Base-by-base conservation (phyloP, 2,113 vertebrate genomes). In the Solea solea region DNA sequence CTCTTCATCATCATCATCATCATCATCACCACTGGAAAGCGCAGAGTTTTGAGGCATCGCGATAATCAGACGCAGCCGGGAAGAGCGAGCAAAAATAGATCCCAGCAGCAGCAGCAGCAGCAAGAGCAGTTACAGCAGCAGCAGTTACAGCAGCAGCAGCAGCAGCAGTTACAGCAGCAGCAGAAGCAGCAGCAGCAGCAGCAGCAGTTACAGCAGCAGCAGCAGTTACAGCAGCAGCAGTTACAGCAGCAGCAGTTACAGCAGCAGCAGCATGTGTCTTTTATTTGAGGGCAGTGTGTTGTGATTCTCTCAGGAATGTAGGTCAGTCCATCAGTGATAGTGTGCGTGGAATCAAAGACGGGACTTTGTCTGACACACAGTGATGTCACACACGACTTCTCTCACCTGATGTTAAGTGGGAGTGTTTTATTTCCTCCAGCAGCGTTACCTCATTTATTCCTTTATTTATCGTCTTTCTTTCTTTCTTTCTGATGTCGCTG, bases 291-390 rank as follows among this genome's bases (percentile, higher is more conserved):
- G 14, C n/a, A 12, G 34, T 48, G 44, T 78, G 70, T 65, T 69
- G 74, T 61, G 59, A 75, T 71, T 80, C 76, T 83, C 71, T 61
- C 0, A 66, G 68, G 78, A 84, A 83, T 81, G 67, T 83, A 74
- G 73, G 84, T 74, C 76, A 45, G 65, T 68, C 44, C 62, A 74
- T 79, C 63, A 68, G 53, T 61, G 66, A 54, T 54, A 59, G 28
- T 54, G 49, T 72, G n/a, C n/a, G 34, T 52, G 34, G 61, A 85
- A 73, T 82, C 55, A 83, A 63, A 74, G 59, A 55, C 45, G 3
- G 34, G 68, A 21, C 21, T 77, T 16, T 44, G 7, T 62, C 27
- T 78, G 75, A 70, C 69, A 42, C 21, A 51, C 42, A 53, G 66
- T n/a, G 28, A 69, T 69, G 41, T 76, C 50, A 64, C 10, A 40